Conservation (phyloP, 2,797 vertebrate genomes). For the Thripadectes ignobilis region DNA sequence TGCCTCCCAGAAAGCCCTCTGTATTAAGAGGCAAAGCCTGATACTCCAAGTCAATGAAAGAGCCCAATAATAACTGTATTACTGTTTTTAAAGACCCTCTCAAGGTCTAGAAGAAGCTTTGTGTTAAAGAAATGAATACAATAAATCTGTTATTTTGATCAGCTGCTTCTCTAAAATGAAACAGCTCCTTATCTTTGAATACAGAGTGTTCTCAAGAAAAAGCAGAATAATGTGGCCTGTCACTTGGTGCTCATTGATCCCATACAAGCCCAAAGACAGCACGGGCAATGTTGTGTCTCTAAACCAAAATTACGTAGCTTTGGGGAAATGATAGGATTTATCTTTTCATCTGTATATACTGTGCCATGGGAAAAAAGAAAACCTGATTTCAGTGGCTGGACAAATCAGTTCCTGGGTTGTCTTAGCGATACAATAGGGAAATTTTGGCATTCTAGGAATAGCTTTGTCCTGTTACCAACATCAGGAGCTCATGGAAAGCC, state of each 20-base stretch:
- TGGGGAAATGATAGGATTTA: not conserved
- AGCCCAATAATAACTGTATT: not conserved
- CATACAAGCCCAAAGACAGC: rapidly evolving
- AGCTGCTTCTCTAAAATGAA: not conserved
- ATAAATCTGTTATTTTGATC: not conserved
- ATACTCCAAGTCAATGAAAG: not conserved
- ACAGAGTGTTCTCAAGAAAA: not conserved
- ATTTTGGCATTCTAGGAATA: constrained; percentile 11
- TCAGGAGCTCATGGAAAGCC: not conserved
- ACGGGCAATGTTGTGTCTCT: not conserved
- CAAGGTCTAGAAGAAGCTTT: not conserved
- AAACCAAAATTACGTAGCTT: not conserved
- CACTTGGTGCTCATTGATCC: not conserved
- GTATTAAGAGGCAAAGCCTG: not conserved
- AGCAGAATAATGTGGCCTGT: not conserved
- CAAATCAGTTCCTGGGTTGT: constrained; percentile 7
- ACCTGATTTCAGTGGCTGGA: not conserved
- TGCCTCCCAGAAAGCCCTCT: not conserved
- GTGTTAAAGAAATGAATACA: not conserved
- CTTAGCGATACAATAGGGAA: not conserved
- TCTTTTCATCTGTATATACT: not conserved
- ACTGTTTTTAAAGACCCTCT: not conserved
- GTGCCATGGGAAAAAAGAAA: too few relatives aligned
- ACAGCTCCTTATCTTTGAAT: not conserved
- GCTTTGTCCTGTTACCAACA: constrained; percentile 16